phyloP scores from a whole-genome alignment of 2,113 vertebrate species.

The Atherinomorus stipes region DNA sequence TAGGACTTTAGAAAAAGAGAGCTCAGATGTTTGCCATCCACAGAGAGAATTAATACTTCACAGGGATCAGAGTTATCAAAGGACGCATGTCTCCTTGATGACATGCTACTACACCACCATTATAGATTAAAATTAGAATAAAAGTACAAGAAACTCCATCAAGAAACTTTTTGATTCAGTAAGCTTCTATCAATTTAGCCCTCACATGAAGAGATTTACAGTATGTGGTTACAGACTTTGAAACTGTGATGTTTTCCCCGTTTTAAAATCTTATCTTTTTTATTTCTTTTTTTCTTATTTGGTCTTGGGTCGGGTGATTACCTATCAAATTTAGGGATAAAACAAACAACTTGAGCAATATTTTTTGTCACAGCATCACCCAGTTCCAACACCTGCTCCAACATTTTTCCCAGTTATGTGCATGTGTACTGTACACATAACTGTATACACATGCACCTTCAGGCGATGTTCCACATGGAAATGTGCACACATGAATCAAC shows the following conservation, averaged over 20 bases:
- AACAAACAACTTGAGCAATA: too few species aligned
- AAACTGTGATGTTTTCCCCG: too few species aligned
- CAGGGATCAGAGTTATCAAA: constrained; percentile 1
- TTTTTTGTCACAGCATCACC: too few species aligned
- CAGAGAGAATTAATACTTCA: constrained; percentile 8
- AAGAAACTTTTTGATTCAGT: neutral
- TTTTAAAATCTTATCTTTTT: too few species aligned
- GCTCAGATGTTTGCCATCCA: constrained; percentile 1
- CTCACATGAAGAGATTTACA: neutral
- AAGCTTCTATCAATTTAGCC: neutral
- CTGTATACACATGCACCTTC: too few species aligned
- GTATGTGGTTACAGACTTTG: neutral
- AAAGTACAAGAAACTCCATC: neutral
- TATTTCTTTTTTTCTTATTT: too few species aligned
- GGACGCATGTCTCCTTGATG: constrained; percentile 16
- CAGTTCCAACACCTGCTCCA: too few species aligned
- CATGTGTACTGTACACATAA: neutral
- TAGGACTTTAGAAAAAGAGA: neutral
- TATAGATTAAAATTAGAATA: constrained; percentile 8
- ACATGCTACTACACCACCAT: neutral
- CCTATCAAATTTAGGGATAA: too few species aligned
- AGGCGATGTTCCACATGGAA: neutral
- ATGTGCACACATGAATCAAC: neutral
- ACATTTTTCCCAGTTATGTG: too few species aligned
- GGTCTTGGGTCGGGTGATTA: too few species aligned